phyloP scores from a whole-genome alignment of 2,797 vertebrate genomes.

The Bovichtus variegatus region DNA sequence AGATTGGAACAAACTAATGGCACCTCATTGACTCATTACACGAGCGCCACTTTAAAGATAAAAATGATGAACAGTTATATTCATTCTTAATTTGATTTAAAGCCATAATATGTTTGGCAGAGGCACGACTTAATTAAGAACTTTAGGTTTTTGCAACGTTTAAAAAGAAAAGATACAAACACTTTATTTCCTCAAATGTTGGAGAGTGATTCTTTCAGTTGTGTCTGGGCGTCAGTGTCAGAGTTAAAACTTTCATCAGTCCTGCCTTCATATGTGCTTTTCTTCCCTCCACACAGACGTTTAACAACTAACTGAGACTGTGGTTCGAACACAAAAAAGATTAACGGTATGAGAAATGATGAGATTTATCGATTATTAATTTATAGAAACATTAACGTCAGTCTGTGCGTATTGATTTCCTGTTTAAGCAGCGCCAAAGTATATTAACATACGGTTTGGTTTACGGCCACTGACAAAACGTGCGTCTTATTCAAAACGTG shows the following conservation, averaged over 20 bases:
- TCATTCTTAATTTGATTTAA: background rate
- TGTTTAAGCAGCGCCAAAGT: constrained; percentile 35
- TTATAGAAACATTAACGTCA: background rate
- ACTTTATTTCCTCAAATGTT: constrained; percentile 43
- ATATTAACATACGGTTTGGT: background rate
- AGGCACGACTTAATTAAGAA: background rate
- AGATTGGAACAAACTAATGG: background rate
- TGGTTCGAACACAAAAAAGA: constrained; percentile 37
- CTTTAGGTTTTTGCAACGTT: constrained; percentile 1
- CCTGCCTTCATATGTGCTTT: constrained; percentile 50
- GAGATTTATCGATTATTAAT: constrained; percentile 33
- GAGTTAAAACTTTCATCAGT: constrained; percentile 59
- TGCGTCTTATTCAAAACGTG: background rate
- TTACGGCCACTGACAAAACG: background rate
- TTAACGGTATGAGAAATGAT: constrained; percentile 21
- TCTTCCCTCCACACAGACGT: constrained; percentile 31
- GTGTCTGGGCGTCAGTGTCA: constrained; percentile 59
- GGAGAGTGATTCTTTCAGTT: constrained; percentile 10
- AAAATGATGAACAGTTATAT: background rate
- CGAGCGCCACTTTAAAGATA: background rate
- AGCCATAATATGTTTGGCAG: background rate
- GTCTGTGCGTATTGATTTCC: constrained; percentile 54
- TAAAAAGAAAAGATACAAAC: constrained; percentile 19
- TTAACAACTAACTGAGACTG: constrained; percentile 33
- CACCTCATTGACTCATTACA: background rate